Percentiles rank a stretch among this genome's conserved stretches.
These are phyloP conservation scores for Phalacrocorax carbo DNA, from an alignment of 2,113 vertebrate species.

Conservation along the genomic window DNA sequence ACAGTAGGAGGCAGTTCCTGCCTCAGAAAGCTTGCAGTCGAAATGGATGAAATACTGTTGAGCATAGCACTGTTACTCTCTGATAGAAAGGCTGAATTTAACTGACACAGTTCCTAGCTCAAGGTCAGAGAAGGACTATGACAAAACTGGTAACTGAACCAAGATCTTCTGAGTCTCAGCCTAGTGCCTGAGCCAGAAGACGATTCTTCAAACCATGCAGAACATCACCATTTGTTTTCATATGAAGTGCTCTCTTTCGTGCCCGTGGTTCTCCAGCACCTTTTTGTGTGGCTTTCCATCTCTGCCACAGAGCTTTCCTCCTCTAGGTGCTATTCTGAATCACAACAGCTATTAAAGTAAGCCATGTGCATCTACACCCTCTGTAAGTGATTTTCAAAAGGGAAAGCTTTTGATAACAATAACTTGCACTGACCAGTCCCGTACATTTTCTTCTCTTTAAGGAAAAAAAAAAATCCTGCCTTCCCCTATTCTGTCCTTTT, in stretches of 20 bases:
- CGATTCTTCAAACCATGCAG: not conserved
- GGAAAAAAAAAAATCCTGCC: not conserved
- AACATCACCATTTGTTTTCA: slow-evolving; percentile 36
- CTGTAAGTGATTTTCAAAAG: not conserved
- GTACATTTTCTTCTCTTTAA: not conserved
- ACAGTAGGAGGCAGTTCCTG: not conserved
- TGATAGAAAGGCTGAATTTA: not conserved
- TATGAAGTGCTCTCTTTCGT: not conserved
- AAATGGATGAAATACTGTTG: not conserved
- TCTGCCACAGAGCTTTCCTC: not conserved
- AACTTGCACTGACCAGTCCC: not conserved
- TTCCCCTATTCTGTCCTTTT: not conserved
- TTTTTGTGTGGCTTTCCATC: not conserved
- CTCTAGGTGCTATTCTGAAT: not conserved
- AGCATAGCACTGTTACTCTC: not conserved
- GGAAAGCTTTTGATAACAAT: not conserved
- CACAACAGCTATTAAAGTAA: not conserved
- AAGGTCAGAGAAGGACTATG: slow-evolving; percentile 16
- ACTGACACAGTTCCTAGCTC: not conserved
- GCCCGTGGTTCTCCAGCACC: not conserved
- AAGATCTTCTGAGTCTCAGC: not conserved
- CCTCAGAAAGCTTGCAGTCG: not conserved
- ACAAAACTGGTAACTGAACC: not conserved
- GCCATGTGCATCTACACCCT: not conserved
- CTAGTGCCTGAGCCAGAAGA: not conserved